phyloP scores from a whole-genome alignment of 2,113 vertebrate genomes.

The Takifugu bimaculatus region DNA sequence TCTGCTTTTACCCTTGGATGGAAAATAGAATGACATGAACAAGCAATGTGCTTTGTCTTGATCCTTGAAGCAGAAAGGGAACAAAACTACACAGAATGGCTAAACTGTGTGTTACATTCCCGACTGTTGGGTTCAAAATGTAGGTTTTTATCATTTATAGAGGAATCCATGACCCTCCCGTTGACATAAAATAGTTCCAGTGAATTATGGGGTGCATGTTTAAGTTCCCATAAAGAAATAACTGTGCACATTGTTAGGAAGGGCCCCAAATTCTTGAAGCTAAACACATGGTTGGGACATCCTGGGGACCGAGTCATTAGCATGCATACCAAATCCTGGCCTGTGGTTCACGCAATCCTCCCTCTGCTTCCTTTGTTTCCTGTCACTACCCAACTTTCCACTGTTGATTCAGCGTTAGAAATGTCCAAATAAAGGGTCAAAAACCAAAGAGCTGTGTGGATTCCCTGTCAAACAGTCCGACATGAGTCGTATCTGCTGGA shows the following conservation, averaged over 20 bases:
- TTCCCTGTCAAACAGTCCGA: constrained; percentile 2
- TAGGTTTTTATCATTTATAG: too few relatives aligned
- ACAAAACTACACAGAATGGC: too few relatives aligned
- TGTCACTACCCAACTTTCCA: not conserved
- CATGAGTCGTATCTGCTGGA: constrained; percentile 15
- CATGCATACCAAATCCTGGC: constrained; percentile 24
- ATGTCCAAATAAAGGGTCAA: not conserved
- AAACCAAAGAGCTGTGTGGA: not conserved
- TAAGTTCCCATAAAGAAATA: not conserved
- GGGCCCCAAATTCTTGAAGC: constrained; percentile 1
- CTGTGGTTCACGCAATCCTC: constrained; percentile 2
- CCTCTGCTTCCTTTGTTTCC: not conserved
- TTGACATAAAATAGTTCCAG: not conserved
- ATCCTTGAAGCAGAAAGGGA: too few relatives aligned
- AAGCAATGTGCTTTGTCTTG: too few relatives aligned
- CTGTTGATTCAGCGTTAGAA: constrained; percentile 9
- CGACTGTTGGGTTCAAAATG: too few relatives aligned
- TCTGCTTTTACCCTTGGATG: too few relatives aligned
- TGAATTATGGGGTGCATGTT: not conserved
- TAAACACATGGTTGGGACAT: constrained; percentile 2
- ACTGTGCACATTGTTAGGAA: not conserved
- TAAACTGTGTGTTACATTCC: too few relatives aligned
- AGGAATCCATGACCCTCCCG: too few relatives aligned
- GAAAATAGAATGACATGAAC: not conserved
- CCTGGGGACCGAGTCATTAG: constrained; percentile 5